phyloP scores from a whole-genome alignment of 1,140 invertebrate genomes.

The Drosophila hydei region DNA sequence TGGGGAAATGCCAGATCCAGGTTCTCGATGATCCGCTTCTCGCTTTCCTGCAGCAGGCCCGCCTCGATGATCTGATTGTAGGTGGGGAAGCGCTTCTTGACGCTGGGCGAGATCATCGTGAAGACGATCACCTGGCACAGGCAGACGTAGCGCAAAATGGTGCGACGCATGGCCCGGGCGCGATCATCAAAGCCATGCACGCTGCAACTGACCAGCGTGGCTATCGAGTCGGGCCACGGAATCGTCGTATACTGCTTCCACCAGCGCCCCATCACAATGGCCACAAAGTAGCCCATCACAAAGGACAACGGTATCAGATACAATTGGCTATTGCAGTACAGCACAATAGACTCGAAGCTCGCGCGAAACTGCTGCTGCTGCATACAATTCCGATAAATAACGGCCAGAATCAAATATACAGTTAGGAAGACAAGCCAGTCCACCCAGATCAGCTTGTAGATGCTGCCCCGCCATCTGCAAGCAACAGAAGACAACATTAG shows the following conservation, averaged over 20 bases:
- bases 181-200: conserved; percentile 89
- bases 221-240: conserved; percentile 92
- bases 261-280: conserved; percentile 96
- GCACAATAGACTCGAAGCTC: conserved; percentile 90
- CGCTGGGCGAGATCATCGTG: conserved; percentile 92
- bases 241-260: conserved; percentile 93
- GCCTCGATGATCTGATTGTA: conserved; percentile 94
- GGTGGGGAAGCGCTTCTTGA: conserved; percentile 96
- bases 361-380: too few species aligned
- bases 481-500: conserved; percentile 18
- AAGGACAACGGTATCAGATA: conserved; percentile 93
- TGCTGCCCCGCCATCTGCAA: conserved; percentile 96
- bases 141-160: conserved; percentile 92
- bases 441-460: conserved; percentile 97
- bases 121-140: conserved; percentile 93
- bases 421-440: conserved; percentile 93
- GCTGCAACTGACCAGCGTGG: conserved; percentile 88
- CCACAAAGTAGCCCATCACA: conserved; percentile 96
- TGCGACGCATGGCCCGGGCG: conserved; percentile 93
- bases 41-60: conserved; percentile 93
- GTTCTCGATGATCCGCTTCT: conserved; percentile 91
- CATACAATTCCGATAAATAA: conserved; percentile 93
- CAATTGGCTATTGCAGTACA: conserved; percentile 90
- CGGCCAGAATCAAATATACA: conserved; percentile 92
- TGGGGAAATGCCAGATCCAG: conserved; percentile 92